Evolutionary conservation across 2,797 vertebrate species (phyloP).

Genomic region (Erpetoichthys calabaricus): DNA sequence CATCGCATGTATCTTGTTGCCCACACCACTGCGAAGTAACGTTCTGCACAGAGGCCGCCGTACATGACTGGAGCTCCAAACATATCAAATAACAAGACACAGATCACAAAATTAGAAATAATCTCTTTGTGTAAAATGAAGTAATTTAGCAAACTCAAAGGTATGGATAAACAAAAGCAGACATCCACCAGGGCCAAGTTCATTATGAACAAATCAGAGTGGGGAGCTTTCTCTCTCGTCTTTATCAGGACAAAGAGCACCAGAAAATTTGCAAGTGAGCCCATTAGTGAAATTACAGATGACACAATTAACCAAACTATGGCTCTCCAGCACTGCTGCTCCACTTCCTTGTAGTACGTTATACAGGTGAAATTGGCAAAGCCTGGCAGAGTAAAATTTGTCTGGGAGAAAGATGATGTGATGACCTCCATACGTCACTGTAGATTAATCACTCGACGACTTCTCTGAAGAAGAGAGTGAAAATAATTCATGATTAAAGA

Average conservation of each 20-base stretch:
- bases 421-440: no score
- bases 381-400: no score
- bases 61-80: slow-evolving; percentile 43
- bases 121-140: slow-evolving; percentile 34
- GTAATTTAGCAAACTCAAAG: slow-evolving; percentile 41
- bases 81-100: slow-evolving; percentile 56
- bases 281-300: slow-evolving; percentile 18
- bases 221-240: slow-evolving; percentile 44
- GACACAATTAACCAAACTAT: no score
- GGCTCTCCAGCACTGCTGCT: no score
- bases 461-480: no score
- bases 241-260: slow-evolving; percentile 52
- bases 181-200: slow-evolving; percentile 47
- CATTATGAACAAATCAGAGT: slow-evolving; percentile 50
- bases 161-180: slow-evolving; percentile 49
- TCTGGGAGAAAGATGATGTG: no score
- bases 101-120: slow-evolving; percentile 41
- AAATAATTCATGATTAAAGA: no score
- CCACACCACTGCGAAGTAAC: slow-evolving; percentile 47
- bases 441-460: no score
- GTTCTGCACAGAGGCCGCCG: slow-evolving; percentile 57
- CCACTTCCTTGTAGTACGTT: no score
- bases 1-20: slow-evolving; percentile 37
- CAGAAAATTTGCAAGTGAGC: slow-evolving; percentile 49
- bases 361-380: no score